Conservation (phyloP, 2,113 vertebrate genomes). For the Nyctibius bracteatus region DNA sequence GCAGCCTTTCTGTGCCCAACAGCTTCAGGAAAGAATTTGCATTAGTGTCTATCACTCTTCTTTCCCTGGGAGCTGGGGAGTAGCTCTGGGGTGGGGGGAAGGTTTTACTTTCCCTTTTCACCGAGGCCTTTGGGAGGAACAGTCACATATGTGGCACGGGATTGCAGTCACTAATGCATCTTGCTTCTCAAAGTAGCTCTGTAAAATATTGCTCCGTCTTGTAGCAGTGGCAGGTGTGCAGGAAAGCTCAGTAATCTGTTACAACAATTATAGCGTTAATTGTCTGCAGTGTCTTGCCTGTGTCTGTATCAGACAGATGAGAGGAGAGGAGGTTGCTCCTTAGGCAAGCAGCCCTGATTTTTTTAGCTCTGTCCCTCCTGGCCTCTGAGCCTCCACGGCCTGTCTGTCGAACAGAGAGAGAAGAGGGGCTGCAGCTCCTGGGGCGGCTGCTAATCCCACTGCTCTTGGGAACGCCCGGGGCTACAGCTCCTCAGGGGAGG, state of each 20-base stretch:
- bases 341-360: too few relatives aligned
- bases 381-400: not conserved
- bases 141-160: not conserved
- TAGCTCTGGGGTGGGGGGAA: not conserved
- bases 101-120: not conserved
- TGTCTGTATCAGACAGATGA: not conserved
- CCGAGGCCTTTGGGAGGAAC: not conserved
- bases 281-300: not conserved
- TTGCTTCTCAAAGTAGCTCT: not conserved
- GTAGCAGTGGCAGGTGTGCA: not conserved
- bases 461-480: rapidly evolving
- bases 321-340: not conserved
- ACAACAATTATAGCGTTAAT: rapidly evolving
- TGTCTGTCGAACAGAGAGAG: not conserved
- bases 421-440: not conserved
- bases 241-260: not conserved
- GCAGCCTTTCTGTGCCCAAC: not conserved
- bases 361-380: not conserved
- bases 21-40: not conserved
- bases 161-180: not conserved
- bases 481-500: not conserved
- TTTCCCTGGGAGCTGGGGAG: not conserved
- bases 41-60: rapidly evolving
- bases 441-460: not conserved
- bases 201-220: not conserved